Percentiles rank a stretch among this genome's conserved stretches.
These are phyloP conservation scores for Brachionus rubens DNA, from an alignment of 1,140 invertebrate genomes.

Conservation along the genomic window DNA sequence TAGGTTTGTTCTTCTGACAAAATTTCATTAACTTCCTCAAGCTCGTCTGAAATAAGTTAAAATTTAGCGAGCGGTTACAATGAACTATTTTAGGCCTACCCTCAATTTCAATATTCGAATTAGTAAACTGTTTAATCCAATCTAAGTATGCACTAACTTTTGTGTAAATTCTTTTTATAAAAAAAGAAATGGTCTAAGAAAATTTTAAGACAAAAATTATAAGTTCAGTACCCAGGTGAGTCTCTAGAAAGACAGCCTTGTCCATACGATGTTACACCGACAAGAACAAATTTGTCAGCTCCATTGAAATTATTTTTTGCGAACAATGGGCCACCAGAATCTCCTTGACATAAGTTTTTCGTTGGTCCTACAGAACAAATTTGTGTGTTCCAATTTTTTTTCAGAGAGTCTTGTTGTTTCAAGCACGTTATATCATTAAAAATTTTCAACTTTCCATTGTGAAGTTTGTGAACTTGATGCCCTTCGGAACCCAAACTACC, in stretches of 20 bases:
- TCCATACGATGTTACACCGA: neutral
- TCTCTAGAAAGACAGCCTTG: neutral
- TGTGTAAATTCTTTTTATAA: neutral
- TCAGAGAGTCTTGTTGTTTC: too few species aligned
- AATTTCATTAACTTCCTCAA: too few species aligned
- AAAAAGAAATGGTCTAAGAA: neutral
- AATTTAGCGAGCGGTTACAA: too few species aligned
- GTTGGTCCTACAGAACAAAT: neutral
- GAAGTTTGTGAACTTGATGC: neutral
- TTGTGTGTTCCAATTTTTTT: neutral
- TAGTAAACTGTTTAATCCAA: neutral
- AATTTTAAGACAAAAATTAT: neutral
- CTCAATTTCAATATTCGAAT: too few species aligned
- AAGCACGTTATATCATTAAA: neutral
- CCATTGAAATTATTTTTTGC: neutral
- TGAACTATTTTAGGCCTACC: too few species aligned
- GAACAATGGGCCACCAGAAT: neutral
- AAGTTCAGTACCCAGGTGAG: constrained; percentile 9
- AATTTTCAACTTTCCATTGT: neutral
- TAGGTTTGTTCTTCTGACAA: too few species aligned
- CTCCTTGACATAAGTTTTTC: neutral
- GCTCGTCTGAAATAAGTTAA: too few species aligned
- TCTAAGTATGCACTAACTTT: neutral
- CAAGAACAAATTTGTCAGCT: neutral
- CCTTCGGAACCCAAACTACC: neutral